phyloP scores from a whole-genome alignment of 2,888 invertebrate species.

The Macaria liturata region DNA sequence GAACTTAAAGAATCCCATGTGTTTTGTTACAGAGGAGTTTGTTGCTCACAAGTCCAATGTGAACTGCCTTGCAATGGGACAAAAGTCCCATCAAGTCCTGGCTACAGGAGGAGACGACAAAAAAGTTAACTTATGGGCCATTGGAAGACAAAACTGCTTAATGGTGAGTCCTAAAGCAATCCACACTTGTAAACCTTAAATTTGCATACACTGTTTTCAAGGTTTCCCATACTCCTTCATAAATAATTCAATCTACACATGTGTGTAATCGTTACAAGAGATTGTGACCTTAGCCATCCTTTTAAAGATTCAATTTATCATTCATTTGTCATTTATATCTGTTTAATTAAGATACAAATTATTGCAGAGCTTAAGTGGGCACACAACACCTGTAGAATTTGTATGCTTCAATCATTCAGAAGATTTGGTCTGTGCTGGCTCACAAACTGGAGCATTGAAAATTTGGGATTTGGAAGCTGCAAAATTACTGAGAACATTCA shows the following conservation, averaged over 20 bases:
- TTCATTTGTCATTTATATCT: no score
- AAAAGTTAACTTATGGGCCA: slow-evolving; percentile 98
- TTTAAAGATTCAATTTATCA: no score
- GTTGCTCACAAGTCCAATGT: slow-evolving; percentile 94
- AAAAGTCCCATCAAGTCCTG: slow-evolving; percentile 94
- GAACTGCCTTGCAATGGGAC: slow-evolving; percentile 94
- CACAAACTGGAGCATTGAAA: slow-evolving; percentile 95
- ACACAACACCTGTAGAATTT: slow-evolving; percentile 96
- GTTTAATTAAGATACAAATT: no score
- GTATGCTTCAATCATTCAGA: slow-evolving; percentile 97
- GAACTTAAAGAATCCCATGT: background rate
- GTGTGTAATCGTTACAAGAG: no score
- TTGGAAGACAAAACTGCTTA: slow-evolving; percentile 96
- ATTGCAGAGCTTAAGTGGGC: slow-evolving; percentile 93
- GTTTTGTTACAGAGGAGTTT: slow-evolving; percentile 88
- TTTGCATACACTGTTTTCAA: background rate
- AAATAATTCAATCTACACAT: no score
- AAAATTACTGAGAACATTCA: slow-evolving; percentile 94
- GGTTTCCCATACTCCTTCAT: background rate
- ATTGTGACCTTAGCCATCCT: no score
- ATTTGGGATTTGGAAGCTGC: slow-evolving; percentile 98
- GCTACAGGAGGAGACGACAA: slow-evolving; percentile 98
- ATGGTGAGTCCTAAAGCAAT: slow-evolving; percentile 86
- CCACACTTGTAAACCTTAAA: background rate
- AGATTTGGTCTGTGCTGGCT: slow-evolving; percentile 97